A percentile compares a stretch with the other conserved stretches of the same genome.
phyloP scores from a whole-genome alignment of 2,113 vertebrate species.

The Tragelaphus buxtoni region DNA sequence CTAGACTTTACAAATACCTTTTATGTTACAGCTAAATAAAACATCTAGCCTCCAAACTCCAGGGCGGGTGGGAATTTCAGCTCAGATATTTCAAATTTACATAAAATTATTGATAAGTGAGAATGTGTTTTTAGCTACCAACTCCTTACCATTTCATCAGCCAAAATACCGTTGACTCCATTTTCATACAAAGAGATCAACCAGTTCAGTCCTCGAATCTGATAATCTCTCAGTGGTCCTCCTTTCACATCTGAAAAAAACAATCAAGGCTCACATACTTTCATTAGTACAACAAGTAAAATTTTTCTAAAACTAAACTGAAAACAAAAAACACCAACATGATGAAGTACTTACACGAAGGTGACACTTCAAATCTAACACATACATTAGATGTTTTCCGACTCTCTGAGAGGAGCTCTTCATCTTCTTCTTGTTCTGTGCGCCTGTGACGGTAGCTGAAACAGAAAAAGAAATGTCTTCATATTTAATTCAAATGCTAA shows the following conservation, averaged over 20 bases:
- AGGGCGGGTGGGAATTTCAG: background rate
- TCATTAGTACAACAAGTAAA: background rate
- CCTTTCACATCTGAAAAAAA: conserved; percentile 89
- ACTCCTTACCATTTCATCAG: conserved; percentile 92
- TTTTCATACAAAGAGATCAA: conserved; percentile 94
- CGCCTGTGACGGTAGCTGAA: conserved; percentile 88
- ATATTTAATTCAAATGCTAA: background rate
- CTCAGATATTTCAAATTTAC: background rate
- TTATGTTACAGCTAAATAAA: background rate
- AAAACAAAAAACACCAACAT: background rate
- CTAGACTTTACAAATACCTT: background rate
- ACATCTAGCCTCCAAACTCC: background rate
- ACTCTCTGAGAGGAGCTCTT: conserved; percentile 89
- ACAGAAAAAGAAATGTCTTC: background rate
- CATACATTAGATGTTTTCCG: conserved; percentile 87
- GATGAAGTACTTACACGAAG: conserved; percentile 84
- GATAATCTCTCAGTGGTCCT: conserved; percentile 90
- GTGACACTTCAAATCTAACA: conserved; percentile 90
- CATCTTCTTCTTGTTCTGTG: conserved; percentile 92
- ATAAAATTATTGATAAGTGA: background rate
- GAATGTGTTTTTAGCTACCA: background rate
- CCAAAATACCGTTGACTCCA: conserved; percentile 93
- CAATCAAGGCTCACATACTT: conserved; percentile 6
- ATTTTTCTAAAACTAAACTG: background rate
- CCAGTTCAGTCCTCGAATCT: conserved; percentile 92